Base-by-base conservation (phyloP, 2,113 vertebrate genomes). In the Hemiprocne comata region DNA sequence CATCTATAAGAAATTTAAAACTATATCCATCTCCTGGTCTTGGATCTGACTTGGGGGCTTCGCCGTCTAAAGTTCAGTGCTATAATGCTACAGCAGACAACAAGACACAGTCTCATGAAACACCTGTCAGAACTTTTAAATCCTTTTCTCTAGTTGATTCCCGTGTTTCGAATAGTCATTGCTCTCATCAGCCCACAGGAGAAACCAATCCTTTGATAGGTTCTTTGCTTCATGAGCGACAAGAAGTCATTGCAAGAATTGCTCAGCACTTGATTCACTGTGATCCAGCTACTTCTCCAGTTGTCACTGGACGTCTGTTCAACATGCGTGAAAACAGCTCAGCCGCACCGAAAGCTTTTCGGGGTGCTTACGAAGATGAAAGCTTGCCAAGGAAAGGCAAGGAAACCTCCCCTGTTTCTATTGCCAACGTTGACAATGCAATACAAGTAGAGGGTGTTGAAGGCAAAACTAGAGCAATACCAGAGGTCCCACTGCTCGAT, bases 241-340 rank as follows among this genome's bases (percentile, higher is more conserved):
- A 99, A 94, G 99, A 99, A 94, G 99, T 99, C 81, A 99, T 99
- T 13, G 99, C 99, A 70, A 98, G 99, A 94, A 99, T 99, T 61
- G 99, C 99, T 89, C 99, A 99, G 97, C 99, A 99, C 95, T 98
- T 99, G 94, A 99, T 99, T 97, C 99, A 99, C 97, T 99, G 99
- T 93, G 99, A 99, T 96, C 98, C 99, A 61, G 98, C 98, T 7
- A 98, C 98, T 67, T 98, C 99, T 8, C 98, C 97, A 24, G 97
- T 98, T 72, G 98, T 99, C 60, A 97, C 98, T 60, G 98, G 98
- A 6, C 97, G 96, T 77, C 98, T 99, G 2, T 99, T 99, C 80
- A 95, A 78, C 60, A 38, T 95, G 11, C 98, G 95, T 84, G 98
- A 98, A 55, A 95, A 96, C 42, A 85, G 85, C 83, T 82, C 97